These are phyloP conservation scores for Eupithecia centaureata DNA, from an alignment of 2,888 invertebrate genomes.

Conservation along the genomic window DNA sequence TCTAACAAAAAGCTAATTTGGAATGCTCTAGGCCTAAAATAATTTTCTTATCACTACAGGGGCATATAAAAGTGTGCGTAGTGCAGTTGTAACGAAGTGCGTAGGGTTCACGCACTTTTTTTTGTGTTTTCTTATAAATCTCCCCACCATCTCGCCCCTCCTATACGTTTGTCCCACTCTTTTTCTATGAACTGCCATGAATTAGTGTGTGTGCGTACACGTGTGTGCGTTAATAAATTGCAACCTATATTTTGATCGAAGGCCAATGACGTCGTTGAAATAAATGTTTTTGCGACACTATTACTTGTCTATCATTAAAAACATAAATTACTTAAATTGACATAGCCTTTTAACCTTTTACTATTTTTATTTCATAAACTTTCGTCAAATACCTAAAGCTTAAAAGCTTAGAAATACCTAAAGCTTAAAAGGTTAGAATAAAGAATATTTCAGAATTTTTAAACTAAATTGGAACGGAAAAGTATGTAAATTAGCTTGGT, in stretches of 20 bases:
- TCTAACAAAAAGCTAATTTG: constrained; percentile 14
- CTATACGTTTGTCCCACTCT: constrained; percentile 79
- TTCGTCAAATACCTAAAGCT: neutral
- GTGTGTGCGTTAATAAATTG: constrained; percentile 78
- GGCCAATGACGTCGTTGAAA: constrained; percentile 67
- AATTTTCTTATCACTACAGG: constrained; percentile 72
- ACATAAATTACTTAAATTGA: neutral
- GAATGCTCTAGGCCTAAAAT: constrained; percentile 41
- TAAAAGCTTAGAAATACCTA: constrained; percentile 3
- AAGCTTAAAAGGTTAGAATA: neutral
- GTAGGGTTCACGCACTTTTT: constrained; percentile 80
- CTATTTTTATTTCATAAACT: neutral
- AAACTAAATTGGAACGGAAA: constrained; percentile 12
- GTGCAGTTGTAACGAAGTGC: constrained; percentile 49
- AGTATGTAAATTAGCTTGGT: constrained; percentile 25
- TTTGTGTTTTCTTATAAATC: constrained; percentile 74
- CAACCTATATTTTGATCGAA: constrained; percentile 82
- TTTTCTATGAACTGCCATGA: constrained; percentile 70
- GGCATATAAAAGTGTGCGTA: constrained; percentile 57
- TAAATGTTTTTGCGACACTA: constrained; percentile 13
- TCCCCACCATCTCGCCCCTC: constrained; percentile 72
- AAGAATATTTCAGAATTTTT: neutral
- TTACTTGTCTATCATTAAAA: neutral
- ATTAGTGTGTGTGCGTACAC: constrained; percentile 61
- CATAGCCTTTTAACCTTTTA: neutral